These are phyloP conservation scores for Calliopum simillimum DNA, from an alignment of 2,888 invertebrate genomes.

Conservation along the genomic window DNA sequence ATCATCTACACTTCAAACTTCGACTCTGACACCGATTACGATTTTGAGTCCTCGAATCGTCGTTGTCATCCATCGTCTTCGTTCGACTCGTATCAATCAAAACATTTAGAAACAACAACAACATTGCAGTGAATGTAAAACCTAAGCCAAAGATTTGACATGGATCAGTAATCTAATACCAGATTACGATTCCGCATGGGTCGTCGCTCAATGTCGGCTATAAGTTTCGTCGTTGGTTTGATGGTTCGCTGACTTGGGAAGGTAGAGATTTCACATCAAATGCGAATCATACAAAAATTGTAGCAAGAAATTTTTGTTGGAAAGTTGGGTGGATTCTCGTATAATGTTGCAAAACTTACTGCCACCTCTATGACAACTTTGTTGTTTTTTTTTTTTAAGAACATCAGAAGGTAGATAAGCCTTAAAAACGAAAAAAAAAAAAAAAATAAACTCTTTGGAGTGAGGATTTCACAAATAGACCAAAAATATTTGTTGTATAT, in stretches of 20 bases:
- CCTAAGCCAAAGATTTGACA: slow-evolving; percentile 67
- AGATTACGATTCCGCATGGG: slow-evolving; percentile 67
- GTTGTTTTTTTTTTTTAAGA: slow-evolving; percentile 34
- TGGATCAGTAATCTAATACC: slow-evolving; percentile 68
- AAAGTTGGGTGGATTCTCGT: not conserved
- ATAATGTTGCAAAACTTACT: no score
- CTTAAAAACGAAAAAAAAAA: no score
- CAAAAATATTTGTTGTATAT: slow-evolving; percentile 43
- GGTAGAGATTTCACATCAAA: not conserved
- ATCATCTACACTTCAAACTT: slow-evolving; percentile 51
- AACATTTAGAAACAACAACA: slow-evolving; percentile 48
- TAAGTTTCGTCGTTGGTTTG: slow-evolving; percentile 7
- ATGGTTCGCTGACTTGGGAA: slow-evolving; percentile 9
- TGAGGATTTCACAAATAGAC: slow-evolving; percentile 49
- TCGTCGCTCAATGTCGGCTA: slow-evolving; percentile 39
- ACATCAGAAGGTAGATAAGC: slow-evolving; percentile 42
- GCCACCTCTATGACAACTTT: not conserved
- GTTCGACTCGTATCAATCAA: slow-evolving; percentile 55
- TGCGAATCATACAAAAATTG: not conserved
- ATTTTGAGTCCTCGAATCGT: not conserved
- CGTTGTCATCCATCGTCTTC: not conserved
- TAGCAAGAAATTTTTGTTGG: not conserved
- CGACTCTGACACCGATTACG: slow-evolving; percentile 38
- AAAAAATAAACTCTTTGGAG: slow-evolving; percentile 38
- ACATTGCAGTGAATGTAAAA: slow-evolving; percentile 44